Conservation (phyloP, 2,888 invertebrate species). For the Stratiomys singularior region DNA sequence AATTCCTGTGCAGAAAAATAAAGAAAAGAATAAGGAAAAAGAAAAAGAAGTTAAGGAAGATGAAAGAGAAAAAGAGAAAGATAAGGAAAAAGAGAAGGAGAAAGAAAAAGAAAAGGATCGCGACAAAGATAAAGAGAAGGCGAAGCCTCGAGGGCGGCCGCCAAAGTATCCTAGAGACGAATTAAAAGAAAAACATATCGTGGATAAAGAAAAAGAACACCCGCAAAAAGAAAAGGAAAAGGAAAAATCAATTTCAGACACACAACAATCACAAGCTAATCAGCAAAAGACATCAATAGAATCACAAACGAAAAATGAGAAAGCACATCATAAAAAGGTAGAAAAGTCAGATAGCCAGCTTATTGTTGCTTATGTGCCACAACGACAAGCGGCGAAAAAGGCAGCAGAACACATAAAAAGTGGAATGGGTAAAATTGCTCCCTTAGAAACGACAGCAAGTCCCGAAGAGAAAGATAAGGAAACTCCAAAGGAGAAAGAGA, state of each 20-base stretch:
- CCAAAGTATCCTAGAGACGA: slow-evolving; percentile 62
- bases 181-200: slow-evolving; percentile 53
- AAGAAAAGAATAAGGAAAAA: slow-evolving; percentile 55
- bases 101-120: slow-evolving; percentile 55
- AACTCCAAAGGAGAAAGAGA: slow-evolving; percentile 56
- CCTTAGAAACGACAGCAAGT: slow-evolving; percentile 49
- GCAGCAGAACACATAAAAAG: slow-evolving; percentile 91
- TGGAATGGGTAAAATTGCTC: slow-evolving; percentile 70
- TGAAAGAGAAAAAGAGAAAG: slow-evolving; percentile 53
- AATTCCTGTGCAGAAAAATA: slow-evolving; percentile 53
- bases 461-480: slow-evolving; percentile 58
- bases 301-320: slow-evolving; percentile 64
- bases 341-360: slow-evolving; percentile 67
- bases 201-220: slow-evolving; percentile 12
- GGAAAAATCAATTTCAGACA: slow-evolving; percentile 51
- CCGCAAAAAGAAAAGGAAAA: slow-evolving; percentile 60
- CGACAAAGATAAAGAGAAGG: slow-evolving; percentile 58
- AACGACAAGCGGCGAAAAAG: slow-evolving; percentile 90
- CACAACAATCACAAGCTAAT: background rate
- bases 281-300: slow-evolving; percentile 50
- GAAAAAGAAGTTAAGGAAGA: slow-evolving; percentile 55
- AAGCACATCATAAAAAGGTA: slow-evolving; percentile 55
- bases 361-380: slow-evolving; percentile 85
- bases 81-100: slow-evolving; percentile 46
- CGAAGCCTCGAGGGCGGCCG: slow-evolving; percentile 58